phyloP scores from a whole-genome alignment of 2,888 invertebrate genomes.

The Apodemia mormo region DNA sequence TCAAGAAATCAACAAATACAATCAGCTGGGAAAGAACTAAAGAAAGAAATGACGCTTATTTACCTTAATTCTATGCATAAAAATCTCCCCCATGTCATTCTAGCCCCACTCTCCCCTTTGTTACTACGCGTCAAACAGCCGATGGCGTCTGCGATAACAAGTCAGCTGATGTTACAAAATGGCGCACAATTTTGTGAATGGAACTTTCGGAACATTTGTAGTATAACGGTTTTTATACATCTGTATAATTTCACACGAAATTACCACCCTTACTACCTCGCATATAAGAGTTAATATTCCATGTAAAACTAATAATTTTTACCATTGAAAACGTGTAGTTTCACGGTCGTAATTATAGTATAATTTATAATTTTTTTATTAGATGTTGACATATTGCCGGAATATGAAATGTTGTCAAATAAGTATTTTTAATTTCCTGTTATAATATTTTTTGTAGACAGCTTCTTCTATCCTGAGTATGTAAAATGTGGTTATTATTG shows the following conservation, averaged over 20 bases:
- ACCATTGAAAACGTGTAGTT: background rate
- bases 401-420: background rate
- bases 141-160: conserved; percentile 14
- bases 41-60: background rate
- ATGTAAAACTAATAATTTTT: background rate
- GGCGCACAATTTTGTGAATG: conserved; percentile 39
- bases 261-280: background rate
- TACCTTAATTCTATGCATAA: conserved; percentile 1
- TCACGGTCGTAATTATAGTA: background rate
- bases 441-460: background rate
- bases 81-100: background rate
- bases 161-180: conserved; percentile 40
- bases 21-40: background rate
- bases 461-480: background rate
- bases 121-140: conserved; percentile 28
- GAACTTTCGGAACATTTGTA: conserved; percentile 26
- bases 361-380: background rate
- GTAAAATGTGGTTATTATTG: background rate
- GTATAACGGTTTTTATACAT: conserved; percentile 30
- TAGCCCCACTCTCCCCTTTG: conserved; percentile 29
- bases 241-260: background rate
- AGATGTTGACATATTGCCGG: conserved; percentile 1
- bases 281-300: background rate
- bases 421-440: background rate
- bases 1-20: background rate